Evolutionary conservation across 2,888 invertebrate species (phyloP), one percentile per base, ranked within the genome.

Genomic region (Eupeodes luniger): DNA sequence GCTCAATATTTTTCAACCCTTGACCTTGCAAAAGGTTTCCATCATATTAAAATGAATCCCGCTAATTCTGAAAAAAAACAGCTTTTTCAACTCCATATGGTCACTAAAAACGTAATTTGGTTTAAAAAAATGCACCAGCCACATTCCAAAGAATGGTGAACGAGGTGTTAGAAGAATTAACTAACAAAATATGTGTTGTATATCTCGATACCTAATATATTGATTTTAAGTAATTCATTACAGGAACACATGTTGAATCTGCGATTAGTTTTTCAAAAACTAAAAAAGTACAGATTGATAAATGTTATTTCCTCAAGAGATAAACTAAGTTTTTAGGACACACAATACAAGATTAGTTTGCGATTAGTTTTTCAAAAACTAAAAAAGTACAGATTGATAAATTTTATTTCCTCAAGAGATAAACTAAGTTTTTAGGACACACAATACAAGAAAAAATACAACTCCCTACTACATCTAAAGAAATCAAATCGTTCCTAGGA

Each of bases 221-320:
- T 70, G 9, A 70, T 70, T 40, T 70, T 70, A 12, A 70, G 70
- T 16, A 70, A 57, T 9, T 19, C 59, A 36, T n/a, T 72, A 27
- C 44, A 72, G 59, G 69, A 70, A 57, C 70, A 70, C 19, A 19
- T 53, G 5, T 19, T 16, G 36, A 70, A 70, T n/a, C 55, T 27
- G 27, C 27, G 27, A 27, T 27, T 27, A 27, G 27, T 57, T 40
- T 44, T 49, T 61, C 4, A 16, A 74, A 49, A 44, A 47, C 36
- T 55, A 9, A 44, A 53, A 69, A 74, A n/a, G 16, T 62, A 16
- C 51, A 51, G 5, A 5, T 49, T 7, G 51, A 64, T 14, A 76
- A 76, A 40, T 76, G 62, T 27, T 53, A 76, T 40, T 75, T 64
- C 14, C 62, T 64, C 5, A 64, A 34, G 7, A 62, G 64, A 76